A percentile compares a stretch with the other conserved stretches of the same genome.
phyloP scores from a whole-genome alignment of 2,113 vertebrate species.

The Pterocles burchelli region DNA sequence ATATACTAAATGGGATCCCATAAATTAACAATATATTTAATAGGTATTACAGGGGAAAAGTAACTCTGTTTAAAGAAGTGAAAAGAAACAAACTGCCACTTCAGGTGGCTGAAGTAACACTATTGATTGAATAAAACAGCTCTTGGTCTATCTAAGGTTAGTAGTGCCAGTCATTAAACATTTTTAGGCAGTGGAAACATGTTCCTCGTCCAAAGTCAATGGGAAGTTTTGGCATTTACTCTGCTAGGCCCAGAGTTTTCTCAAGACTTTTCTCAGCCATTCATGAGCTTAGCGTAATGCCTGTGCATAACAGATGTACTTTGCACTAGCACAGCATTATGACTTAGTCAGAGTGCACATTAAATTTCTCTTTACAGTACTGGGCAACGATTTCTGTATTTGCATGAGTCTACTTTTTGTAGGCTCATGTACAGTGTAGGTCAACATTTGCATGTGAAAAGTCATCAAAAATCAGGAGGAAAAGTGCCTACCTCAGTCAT shows the following conservation, averaged over 20 bases:
- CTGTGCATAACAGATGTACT: neutral
- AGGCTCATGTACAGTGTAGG: neutral
- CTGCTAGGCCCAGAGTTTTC: neutral
- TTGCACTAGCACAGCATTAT: neutral
- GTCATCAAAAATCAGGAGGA: constrained; percentile 71
- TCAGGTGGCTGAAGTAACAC: neutral
- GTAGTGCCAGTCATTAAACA: neutral
- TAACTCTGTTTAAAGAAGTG: neutral
- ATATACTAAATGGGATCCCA: neutral
- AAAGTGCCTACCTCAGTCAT: constrained; percentile 76
- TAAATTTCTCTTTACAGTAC: neutral
- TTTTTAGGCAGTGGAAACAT: neutral
- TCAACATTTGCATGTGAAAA: constrained; percentile 70
- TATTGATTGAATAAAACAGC: neutral
- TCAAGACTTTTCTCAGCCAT: neutral
- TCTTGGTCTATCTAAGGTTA: neutral
- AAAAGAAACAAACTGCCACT: neutral
- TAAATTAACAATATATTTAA: neutral
- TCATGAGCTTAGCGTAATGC: neutral
- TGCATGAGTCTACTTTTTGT: neutral
- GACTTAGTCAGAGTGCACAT: neutral
- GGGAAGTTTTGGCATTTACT: neutral
- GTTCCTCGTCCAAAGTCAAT: neutral
- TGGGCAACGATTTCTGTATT: constrained; percentile 21
- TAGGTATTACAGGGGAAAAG: neutral